Base-by-base conservation (phyloP, 2,113 vertebrate genomes). In the Hydropotes inermis region DNA sequence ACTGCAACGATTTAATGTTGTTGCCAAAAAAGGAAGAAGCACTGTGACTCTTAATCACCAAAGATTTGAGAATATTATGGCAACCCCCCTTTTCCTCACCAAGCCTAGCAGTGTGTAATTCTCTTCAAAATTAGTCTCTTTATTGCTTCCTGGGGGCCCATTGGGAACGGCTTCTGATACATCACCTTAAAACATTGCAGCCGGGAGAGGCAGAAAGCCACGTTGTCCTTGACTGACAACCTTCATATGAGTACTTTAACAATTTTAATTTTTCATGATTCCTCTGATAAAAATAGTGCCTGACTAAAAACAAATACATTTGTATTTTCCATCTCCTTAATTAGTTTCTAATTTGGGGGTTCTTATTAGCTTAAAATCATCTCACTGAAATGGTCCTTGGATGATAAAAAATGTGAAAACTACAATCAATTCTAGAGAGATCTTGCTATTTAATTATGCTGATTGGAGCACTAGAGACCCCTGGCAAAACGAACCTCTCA, bases 301-400 rank as follows among this genome's bases (percentile, higher is more conserved):
- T 1, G 4, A 97, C 97, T 97, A 96, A 98, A 98, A 98, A 98
- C 98, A 98, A 98, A 98, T 98, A 98, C 98, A 55, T 98, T 98
- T 98, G 98, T 98, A 98, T 98, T 98, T 98, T 91, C 98, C 87
- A 92, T 98, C 97, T 97, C 92, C 95, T 98, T 98, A 98, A 98
- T 98, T 98, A 97, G 96, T 95, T 98, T 97, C 97, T 98, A 98
- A 98, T 98, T 97, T 97, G 94, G 95, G 96, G 97, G 96, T 98
- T 97, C 98, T 98, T 98, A 98, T 97, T 98, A 98, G 96, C 96
- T 97, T 85, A 95, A 97, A 98, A 98, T 98, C 95, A 98, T 97
- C 96, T 96, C 4, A 6, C 79, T 82, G 89, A 97, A 95, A 98
- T 98, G 97, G 97, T 97, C 97, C 96, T 97, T 58, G 84, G 89